A percentile compares a stretch with the other conserved stretches of the same genome.
Conservation (phyloP, 2,113 vertebrate genomes). For the Motacilla alba region DNA sequence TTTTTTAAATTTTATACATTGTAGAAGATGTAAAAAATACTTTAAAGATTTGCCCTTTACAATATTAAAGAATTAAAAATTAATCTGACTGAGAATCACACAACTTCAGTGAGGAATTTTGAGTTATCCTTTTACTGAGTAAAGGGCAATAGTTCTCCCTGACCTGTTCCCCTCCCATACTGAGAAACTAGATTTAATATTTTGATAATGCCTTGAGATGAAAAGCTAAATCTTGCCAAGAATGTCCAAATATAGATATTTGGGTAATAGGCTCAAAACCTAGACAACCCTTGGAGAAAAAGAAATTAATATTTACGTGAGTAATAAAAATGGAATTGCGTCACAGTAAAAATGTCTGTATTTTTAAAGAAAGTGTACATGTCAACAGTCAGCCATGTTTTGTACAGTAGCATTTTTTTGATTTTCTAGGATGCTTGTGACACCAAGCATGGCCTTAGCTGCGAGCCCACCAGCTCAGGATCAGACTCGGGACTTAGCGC, state of each 20-base stretch:
- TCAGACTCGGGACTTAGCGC: neutral
- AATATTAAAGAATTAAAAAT: slow-evolving; percentile 71
- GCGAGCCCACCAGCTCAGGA: neutral
- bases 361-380: neutral
- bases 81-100: slow-evolving; percentile 43
- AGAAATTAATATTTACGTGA: neutral
- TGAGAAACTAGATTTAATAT: slow-evolving; percentile 22
- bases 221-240: slow-evolving; percentile 11
- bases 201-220: slow-evolving; percentile 11
- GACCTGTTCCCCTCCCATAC: neutral
- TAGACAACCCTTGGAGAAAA: neutral
- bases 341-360: neutral
- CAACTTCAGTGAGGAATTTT: slow-evolving; percentile 18
- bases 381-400: neutral
- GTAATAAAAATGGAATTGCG: neutral
- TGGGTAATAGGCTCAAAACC: neutral
- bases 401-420: neutral
- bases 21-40: neutral
- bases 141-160: neutral
- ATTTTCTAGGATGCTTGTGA: neutral
- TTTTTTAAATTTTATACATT: slow-evolving; percentile 56
- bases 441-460: neutral
- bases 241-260: neutral
- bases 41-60: slow-evolving; percentile 56
- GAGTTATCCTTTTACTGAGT: slow-evolving; percentile 10